phyloP scores from a whole-genome alignment of 2,113 vertebrate species.

The Colistium nudipinnis region DNA sequence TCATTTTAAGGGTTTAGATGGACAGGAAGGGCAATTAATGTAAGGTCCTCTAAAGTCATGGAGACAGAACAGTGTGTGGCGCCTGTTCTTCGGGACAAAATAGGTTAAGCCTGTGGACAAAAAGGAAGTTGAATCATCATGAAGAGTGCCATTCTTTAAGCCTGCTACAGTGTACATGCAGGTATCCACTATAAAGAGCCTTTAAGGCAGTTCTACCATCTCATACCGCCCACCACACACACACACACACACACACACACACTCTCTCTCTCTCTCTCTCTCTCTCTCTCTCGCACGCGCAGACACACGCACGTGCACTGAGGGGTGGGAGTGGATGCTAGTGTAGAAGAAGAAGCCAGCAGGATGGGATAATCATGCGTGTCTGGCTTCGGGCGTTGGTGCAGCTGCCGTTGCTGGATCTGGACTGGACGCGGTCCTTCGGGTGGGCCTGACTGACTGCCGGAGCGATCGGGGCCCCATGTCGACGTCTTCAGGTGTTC shows the following conservation, averaged over 20 bases:
- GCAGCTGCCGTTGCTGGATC: slow-evolving; percentile 75
- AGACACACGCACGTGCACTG: slow-evolving; percentile 32
- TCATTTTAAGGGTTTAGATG: background rate
- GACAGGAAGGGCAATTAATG: background rate
- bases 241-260: slow-evolving; percentile 25
- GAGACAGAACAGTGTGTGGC: background rate
- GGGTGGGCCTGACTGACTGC: slow-evolving; percentile 67
- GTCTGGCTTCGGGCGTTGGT: slow-evolving; percentile 76
- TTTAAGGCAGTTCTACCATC: slow-evolving; percentile 46
- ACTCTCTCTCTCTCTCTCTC: background rate
- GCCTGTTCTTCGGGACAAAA: background rate
- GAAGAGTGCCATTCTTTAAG: slow-evolving; percentile 23
- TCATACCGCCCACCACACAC: slow-evolving; percentile 51
- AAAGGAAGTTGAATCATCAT: slow-evolving; percentile 38
- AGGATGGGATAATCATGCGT: slow-evolving; percentile 80
- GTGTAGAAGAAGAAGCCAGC: slow-evolving; percentile 72
- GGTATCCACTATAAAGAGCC: slow-evolving; percentile 56
- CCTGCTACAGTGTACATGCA: slow-evolving; percentile 41
- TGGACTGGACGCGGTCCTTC: slow-evolving; percentile 68
- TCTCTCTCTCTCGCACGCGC: slow-evolving; percentile 6
- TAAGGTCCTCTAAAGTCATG: background rate
- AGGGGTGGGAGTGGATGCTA: slow-evolving; percentile 70
- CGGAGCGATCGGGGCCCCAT: slow-evolving; percentile 56
- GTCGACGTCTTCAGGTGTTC: slow-evolving; percentile 58
- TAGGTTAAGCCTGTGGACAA: slow-evolving; percentile 42